Conservation (phyloP, 2,797 vertebrate genomes). For the Peromyscus attwateri region DNA sequence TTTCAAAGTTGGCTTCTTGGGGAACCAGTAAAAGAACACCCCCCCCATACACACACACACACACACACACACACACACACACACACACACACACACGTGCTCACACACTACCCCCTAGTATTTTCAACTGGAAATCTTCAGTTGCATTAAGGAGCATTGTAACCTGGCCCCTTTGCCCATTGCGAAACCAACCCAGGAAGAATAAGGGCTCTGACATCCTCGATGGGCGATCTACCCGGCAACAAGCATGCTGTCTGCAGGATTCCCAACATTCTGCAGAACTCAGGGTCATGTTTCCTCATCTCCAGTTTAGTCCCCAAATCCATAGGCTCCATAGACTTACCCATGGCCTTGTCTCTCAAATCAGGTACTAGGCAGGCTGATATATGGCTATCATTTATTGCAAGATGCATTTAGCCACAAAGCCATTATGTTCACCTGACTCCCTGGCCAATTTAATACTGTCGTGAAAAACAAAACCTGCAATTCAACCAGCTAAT, state of each 20-base stretch:
- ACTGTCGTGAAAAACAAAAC: constrained; percentile 70
- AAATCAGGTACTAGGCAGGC: constrained; percentile 77
- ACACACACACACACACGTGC: not conserved
- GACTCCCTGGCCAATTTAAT: constrained; percentile 64
- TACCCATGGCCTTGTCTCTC: constrained; percentile 80
- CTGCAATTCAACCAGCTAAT: constrained; percentile 64
- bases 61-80: not conserved
- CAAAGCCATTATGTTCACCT: constrained; percentile 76
- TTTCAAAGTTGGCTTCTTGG: not conserved
- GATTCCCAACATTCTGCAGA: constrained; percentile 62
- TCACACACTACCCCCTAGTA: not conserved
- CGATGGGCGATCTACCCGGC: constrained; percentile 56
- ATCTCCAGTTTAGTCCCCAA: constrained; percentile 17
- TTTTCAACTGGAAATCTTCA: not conserved
- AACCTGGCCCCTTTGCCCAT: not conserved
- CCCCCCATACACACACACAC: not conserved
- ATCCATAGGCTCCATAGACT: constrained; percentile 4
- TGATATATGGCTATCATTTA: constrained; percentile 84
- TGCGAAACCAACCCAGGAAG: not conserved
- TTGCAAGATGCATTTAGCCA: constrained; percentile 78
- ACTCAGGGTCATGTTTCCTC: constrained; percentile 59
- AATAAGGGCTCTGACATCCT: not conserved
- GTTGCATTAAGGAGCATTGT: not conserved
- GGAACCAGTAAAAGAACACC: not conserved
- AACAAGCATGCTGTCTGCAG: constrained; percentile 57